A percentile compares a stretch with the other conserved stretches of the same genome.
These are phyloP conservation scores for Xiphias gladius DNA, from an alignment of 2,113 vertebrate species.

Conservation along the genomic window DNA sequence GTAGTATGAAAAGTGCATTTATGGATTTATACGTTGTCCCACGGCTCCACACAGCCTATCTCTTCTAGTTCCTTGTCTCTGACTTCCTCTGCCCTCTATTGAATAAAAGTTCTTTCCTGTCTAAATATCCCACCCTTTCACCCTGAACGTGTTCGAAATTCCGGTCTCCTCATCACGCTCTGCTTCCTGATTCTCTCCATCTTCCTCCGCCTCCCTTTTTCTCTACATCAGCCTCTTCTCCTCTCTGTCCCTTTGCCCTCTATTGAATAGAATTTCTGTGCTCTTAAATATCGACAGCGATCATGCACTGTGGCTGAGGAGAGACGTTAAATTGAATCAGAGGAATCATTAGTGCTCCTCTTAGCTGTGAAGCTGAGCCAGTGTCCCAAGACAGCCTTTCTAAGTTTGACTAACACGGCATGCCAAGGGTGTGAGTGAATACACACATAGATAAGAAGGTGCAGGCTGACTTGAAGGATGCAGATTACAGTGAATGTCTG, in stretches of 20 bases:
- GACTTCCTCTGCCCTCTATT: background rate
- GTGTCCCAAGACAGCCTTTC: constrained; percentile 50
- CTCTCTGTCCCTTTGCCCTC: constrained; percentile 18
- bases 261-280: constrained; percentile 23
- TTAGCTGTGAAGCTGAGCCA: constrained; percentile 62
- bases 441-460: background rate
- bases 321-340: constrained; percentile 61
- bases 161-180: background rate
- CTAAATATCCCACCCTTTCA: background rate
- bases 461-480: background rate
- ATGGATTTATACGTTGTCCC: background rate
- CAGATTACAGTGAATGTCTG: background rate
- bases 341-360: constrained; percentile 67
- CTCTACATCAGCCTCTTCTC: background rate
- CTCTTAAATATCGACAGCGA: constrained; percentile 23
- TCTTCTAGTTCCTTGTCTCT: background rate
- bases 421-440: background rate
- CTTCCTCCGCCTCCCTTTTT: background rate
- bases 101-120: constrained; percentile 20
- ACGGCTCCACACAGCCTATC: background rate
- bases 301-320: constrained; percentile 34
- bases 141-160: background rate
- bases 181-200: constrained; percentile 3
- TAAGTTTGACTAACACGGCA: constrained; percentile 63
- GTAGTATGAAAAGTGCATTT: too few species aligned